These are phyloP conservation scores for Hippocampus mohnikei DNA, from an alignment of 2,113 vertebrate species.

Conservation along the genomic window DNA sequence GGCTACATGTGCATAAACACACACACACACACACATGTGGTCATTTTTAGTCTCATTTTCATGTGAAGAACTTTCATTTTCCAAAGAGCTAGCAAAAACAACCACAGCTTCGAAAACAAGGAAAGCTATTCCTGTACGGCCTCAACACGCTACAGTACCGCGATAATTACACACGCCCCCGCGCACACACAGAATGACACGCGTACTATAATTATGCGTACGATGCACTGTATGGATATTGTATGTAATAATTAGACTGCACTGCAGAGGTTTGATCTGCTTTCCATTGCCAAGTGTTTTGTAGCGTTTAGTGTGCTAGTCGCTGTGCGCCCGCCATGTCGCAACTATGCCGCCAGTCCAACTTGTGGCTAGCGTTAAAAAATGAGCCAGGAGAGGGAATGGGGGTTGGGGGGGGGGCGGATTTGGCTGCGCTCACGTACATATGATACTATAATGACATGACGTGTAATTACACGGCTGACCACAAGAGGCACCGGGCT, in stretches of 20 bases:
- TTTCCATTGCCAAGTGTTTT: background rate
- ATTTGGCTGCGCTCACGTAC: conserved; percentile 20
- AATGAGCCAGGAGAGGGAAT: conserved; percentile 35
- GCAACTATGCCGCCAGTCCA: background rate
- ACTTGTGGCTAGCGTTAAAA: conserved; percentile 40
- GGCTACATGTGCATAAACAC: background rate
- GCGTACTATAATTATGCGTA: background rate
- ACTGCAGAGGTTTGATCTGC: background rate
- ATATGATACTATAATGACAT: conserved; percentile 54
- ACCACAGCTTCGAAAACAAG: background rate
- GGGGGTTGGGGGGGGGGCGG: background rate
- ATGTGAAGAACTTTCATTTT: conserved; percentile 4
- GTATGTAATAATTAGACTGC: background rate
- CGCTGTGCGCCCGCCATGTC: background rate
- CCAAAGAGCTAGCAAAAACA: background rate
- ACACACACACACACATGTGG: background rate
- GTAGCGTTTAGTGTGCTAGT: too few species aligned
- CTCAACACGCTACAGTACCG: background rate
- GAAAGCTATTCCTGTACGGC: background rate
- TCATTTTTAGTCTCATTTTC: background rate
- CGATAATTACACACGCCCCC: background rate
- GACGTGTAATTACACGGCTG: conserved; percentile 42
- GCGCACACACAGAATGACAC: background rate
- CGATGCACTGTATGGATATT: background rate
- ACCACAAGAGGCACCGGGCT: conserved; percentile 31